A percentile compares a stretch with the other conserved stretches of the same genome.
These are phyloP conservation scores for Acanthosepion pharaonis DNA, from an alignment of 2,888 invertebrate genomes.

Conservation along the genomic window DNA sequence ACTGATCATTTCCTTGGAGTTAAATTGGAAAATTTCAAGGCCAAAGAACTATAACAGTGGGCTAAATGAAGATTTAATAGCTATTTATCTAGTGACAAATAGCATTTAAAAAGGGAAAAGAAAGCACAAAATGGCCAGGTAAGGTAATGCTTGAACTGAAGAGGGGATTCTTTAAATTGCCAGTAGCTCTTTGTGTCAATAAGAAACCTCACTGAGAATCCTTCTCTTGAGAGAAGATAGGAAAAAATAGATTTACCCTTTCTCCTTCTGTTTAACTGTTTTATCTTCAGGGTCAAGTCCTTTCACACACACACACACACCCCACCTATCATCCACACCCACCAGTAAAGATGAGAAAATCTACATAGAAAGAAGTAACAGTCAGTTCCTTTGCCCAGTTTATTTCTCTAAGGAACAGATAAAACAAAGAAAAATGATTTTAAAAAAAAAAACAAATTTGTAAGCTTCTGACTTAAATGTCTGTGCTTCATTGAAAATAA, in stretches of 20 bases:
- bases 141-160: neutral
- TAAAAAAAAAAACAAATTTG: no score
- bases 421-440: neutral
- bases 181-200: neutral
- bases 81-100: neutral
- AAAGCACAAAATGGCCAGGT: neutral
- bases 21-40: neutral
- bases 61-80: neutral
- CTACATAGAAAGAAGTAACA: neutral
- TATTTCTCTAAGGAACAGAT: neutral
- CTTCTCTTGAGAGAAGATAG: neutral
- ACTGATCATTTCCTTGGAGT: neutral
- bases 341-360: neutral
- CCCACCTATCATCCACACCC: neutral
- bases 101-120: neutral
- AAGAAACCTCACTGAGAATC: neutral
- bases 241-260: neutral
- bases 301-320: no score
- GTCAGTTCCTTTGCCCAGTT: neutral
- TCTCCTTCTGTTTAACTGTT: neutral
- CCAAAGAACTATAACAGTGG: neutral
- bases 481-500: no score
- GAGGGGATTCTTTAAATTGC: neutral
- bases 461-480: no score
- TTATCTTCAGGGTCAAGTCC: neutral